Base-by-base conservation (phyloP, 2,113 vertebrate species). In the Brienomyrus brachyistius region DNA sequence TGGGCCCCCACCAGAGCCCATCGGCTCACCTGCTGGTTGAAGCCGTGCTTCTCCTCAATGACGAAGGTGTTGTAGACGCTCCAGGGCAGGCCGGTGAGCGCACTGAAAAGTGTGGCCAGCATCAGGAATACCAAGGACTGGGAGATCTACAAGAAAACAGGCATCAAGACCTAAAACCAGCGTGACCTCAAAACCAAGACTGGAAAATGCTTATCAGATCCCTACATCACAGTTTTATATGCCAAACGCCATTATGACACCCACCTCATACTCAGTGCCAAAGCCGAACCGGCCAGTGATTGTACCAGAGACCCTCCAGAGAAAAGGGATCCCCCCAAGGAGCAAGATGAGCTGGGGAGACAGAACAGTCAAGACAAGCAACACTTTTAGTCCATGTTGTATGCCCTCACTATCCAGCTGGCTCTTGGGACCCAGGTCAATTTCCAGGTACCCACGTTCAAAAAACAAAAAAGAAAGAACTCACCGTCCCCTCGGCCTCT, bases 1-100 rank as follows among this genome's bases (percentile, higher is more conserved):
- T 27, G 9, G n/a, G n/a, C n/a, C n/a, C 19, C n/a, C 62, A 66
- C n/a, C 62, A 66, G 62, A 70, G 62, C 3, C n/a, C 1, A 9
- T 17, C 82, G 1, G 40, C 21, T 47, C 96, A 99, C 98, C 98
- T 99, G 98, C 21, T 99, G 98, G 92, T 99, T 99, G 92, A 99
- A 99, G 88, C 98, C 98, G 4, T 99, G 98, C 83, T 97, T 99
- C 94, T 99, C 98, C 94, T 99, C 98, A 93, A 99, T 98, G 92
- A 99, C 94, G 93, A 99, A 99, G 0, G 98, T 99, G 92, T 96
- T 99, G 93, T 99, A 99, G 59, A 99, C 94, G 94, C 98, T 99
- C 98, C 98, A 99, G 0, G 98, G 98, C 45, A 99, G 96, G 90
- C 98, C 98, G 17, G 98, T 99, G 62, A 98, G 48, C 40, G 98